Base-by-base conservation (phyloP, 1,140 invertebrate genomes). In the Cydia splendana region DNA sequence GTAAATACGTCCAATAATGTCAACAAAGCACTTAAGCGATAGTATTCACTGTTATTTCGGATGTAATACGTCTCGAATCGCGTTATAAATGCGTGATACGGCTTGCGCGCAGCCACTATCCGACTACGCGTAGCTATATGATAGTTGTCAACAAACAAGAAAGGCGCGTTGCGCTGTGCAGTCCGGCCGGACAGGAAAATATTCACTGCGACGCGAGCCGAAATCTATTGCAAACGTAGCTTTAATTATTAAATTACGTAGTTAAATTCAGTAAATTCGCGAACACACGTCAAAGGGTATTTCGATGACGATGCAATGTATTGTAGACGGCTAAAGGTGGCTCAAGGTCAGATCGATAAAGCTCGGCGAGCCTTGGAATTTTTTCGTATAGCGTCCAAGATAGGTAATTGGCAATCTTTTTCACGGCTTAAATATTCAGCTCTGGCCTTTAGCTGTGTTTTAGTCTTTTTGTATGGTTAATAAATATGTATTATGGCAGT, bases 121-220 rank as follows among this genome's bases (percentile, higher is more conserved):
- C 87, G 84, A 88, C 88, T 89, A 84, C 81, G 87, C 88, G 85
- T 57, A 51, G 74, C 74, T 75, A 88, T 86, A 87, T 88, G 87
- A 84, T 85, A 74, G 87, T 88, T 92, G 91, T 93, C 91, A 93
- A 93, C 90, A 93, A 93, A 92, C 88, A 91, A 89, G 79, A 83
- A 80, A 81, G 76, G 80, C 78, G 77, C 82, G 80, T 81, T 76
- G 81, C 85, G 34, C 75, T 81, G 78, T 80, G 76, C 82, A 83
- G 84, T 18, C 51, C 65, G 79, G 69, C 76, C 79, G 65, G 81
- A 81, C 83, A 80, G 75, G 53, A 34, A 80, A 85, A 65, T 75
- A 62, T 65, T 48, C 51, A 13, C 65, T 38, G 76, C 71, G 6
- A 28, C 51, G 74, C 20, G n/a, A 75, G 45, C 38, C 74, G 45